phyloP scores from a whole-genome alignment of 2,797 vertebrate genomes.

The Sylvilagus floridanus region DNA sequence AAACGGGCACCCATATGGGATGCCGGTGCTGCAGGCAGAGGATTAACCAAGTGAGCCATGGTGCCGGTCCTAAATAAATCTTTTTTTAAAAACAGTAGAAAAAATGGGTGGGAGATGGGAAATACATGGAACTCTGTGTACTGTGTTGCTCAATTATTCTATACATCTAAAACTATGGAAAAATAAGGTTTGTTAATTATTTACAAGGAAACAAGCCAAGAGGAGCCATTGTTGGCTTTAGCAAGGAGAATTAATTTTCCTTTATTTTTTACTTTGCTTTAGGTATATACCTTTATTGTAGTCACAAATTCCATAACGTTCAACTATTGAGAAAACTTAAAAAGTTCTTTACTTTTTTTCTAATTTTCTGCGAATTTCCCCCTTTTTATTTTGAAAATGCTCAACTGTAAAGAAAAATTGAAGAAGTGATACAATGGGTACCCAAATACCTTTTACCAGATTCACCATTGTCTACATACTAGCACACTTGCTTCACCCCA shows the following conservation, averaged over 20 bases:
- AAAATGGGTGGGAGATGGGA: not conserved
- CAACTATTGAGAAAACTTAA: not conserved
- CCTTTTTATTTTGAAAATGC: not conserved
- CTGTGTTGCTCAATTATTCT: not conserved
- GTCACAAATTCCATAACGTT: conserved; percentile 23
- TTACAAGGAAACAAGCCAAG: not conserved
- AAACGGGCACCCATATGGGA: too few relatives aligned
- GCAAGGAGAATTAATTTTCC: not conserved
- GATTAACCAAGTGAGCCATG: too few relatives aligned
- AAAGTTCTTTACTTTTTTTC: not conserved
- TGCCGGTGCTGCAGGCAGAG: too few relatives aligned
- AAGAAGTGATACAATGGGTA: not conserved
- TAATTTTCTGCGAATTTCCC: not conserved
- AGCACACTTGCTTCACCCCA: not conserved
- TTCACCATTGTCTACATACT: not conserved
- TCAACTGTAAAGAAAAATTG: conserved; percentile 7
- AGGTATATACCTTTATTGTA: not conserved
- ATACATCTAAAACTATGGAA: not conserved
- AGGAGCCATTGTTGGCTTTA: not conserved
- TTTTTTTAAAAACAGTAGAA: not conserved
- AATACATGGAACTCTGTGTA: not conserved
- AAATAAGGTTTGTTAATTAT: not conserved
- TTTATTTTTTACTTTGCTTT: not conserved
- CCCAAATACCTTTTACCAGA: not conserved
- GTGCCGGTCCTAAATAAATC: too few relatives aligned